Percentiles rank a stretch among this genome's conserved stretches.
These are phyloP conservation scores for Cyaniris semiargus DNA, from an alignment of 2,888 invertebrate species.

Conservation along the genomic window DNA sequence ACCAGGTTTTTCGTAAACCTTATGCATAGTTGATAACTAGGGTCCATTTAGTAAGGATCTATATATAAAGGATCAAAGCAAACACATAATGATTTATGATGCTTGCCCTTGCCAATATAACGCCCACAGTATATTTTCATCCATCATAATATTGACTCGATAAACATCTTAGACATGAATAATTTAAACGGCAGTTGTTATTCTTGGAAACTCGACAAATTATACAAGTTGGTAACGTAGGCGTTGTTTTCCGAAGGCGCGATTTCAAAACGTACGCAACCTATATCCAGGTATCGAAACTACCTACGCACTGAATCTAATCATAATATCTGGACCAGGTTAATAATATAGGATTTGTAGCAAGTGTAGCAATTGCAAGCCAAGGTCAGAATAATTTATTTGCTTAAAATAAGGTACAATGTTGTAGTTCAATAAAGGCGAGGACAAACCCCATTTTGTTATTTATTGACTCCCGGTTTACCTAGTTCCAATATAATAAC, in stretches of 20 bases:
- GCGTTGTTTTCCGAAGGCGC: constrained; percentile 3
- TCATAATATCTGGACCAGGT: too few species aligned
- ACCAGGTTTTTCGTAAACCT: background rate
- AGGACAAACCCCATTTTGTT: too few species aligned
- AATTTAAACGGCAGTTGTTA: constrained; percentile 23
- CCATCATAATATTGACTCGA: constrained; percentile 8
- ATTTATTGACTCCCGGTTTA: too few species aligned
- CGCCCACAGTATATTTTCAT: constrained; percentile 13
- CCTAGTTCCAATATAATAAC: too few species aligned
- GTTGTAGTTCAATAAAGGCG: too few species aligned
- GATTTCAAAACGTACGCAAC: background rate
- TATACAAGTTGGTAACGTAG: constrained; percentile 2
- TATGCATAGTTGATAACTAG: background rate
- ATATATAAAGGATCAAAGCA: background rate
- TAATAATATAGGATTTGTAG: too few species aligned
- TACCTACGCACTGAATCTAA: background rate
- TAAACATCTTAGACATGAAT: constrained; percentile 16
- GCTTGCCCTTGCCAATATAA: background rate
- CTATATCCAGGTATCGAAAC: background rate
- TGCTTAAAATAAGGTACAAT: too few species aligned
- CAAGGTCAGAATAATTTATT: too few species aligned
- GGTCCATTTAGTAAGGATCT: background rate
- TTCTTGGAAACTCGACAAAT: constrained; percentile 25
- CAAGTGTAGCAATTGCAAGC: too few species aligned
- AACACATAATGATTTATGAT: background rate